These are phyloP conservation scores for Notothenia coriiceps DNA, from an alignment of 2,113 vertebrate genomes.

Conservation along the genomic window DNA sequence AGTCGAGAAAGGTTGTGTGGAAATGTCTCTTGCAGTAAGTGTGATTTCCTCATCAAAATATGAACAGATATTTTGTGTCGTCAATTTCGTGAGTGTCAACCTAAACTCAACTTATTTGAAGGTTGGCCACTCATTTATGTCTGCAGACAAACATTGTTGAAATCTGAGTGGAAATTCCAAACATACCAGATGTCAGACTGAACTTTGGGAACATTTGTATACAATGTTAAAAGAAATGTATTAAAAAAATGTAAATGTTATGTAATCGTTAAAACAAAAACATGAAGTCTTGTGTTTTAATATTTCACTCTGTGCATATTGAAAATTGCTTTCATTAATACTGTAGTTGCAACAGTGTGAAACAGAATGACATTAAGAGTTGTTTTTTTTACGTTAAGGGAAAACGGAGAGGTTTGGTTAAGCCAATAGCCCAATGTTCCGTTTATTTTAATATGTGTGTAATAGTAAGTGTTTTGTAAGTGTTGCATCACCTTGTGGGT, in stretches of 20 bases:
- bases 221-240: neutral
- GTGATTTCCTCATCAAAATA: constrained; percentile 31
- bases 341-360: neutral
- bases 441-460: constrained; percentile 12
- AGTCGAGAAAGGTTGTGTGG: constrained; percentile 28
- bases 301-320: neutral
- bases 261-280: neutral
- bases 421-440: neutral
- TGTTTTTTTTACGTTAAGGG: neutral
- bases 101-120: neutral
- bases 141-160: neutral
- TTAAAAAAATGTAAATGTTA: too few species aligned
- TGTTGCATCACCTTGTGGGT: constrained; percentile 28
- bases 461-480: constrained; percentile 43
- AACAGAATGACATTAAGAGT: neutral
- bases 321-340: too few species aligned
- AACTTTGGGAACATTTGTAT: neutral
- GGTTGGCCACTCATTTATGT: neutral
- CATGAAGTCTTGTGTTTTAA: neutral
- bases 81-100: neutral
- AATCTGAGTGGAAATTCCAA: neutral
- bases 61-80: constrained; percentile 6
- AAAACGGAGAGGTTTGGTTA: neutral
- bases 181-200: neutral
- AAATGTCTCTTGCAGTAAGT: constrained; percentile 39